These are phyloP conservation scores for Machimus rusticus DNA, from an alignment of 2,888 invertebrate genomes.

Conservation along the genomic window DNA sequence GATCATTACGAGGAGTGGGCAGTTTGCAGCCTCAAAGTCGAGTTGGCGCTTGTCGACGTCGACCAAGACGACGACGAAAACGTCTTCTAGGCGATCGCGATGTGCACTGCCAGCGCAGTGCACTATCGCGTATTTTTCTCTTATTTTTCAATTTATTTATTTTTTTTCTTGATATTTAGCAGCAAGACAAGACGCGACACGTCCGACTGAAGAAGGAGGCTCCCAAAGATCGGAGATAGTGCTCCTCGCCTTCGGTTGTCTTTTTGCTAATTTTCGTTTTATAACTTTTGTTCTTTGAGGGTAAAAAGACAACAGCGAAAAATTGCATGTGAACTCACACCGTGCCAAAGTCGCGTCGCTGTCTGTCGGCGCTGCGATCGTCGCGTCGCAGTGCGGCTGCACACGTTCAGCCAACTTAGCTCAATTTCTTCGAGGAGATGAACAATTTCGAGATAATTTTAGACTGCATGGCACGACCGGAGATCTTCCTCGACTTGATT, in stretches of 20 bases:
- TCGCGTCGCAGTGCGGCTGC: neutral
- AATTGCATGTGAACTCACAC: neutral
- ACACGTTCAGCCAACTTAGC: neutral
- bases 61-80: neutral
- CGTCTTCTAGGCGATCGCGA: neutral
- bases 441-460: constrained; percentile 9
- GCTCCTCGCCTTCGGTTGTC: neutral
- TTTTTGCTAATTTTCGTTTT: neutral
- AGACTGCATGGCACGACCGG: neutral
- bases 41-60: neutral
- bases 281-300: neutral
- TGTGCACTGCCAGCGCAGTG: neutral
- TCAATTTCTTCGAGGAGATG: constrained; percentile 6
- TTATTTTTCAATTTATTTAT: neutral
- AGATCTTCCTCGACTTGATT: constrained; percentile 4
- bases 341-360: neutral
- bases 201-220: neutral
- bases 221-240: constrained; percentile 10
- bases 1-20: neutral
- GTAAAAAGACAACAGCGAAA: neutral
- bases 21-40: neutral
- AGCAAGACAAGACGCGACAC: constrained; percentile 11
- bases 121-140: neutral
- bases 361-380: neutral
- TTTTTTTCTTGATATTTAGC: neutral